Base-by-base conservation (phyloP, 2,888 invertebrate genomes). In the Eristalis tenax region DNA sequence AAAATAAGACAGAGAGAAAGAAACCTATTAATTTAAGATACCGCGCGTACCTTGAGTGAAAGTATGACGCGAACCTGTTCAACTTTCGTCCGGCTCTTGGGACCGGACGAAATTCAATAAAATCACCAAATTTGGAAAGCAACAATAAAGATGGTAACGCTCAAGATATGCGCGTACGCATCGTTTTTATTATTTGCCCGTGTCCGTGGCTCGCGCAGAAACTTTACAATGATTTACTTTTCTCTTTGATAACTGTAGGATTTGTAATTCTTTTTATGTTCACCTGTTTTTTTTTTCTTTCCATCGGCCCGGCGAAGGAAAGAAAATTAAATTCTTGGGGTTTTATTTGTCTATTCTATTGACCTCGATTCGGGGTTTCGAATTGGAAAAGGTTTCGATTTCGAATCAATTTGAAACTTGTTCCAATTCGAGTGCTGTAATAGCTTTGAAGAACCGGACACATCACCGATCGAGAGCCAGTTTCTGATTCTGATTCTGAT, bases 41-140 rank as follows among this genome's bases (percentile, higher is more conserved):
- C 43, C 50, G 18, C 50, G 18, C 50, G 50, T 43, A 43, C 50
- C 50, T 38, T 40, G 32, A 83, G 86, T 86, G 86, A 86, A 86
- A 86, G 86, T 86, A 68, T 61, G 32, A 75, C 66, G 23, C 71
- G 70, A 75, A 86, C 78, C 78, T 83, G 83, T 83, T 86, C 50
- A 74, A 75, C 83, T 86, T 86, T 86, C 82, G 74, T 78, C 77
- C 80, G 71, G 38, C 59, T 74, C 82, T 76, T 70, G 69, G 38
- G 32, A 64, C 15, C 63, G 18, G 78, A 68, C 32, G 40, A 76
- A 86, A 78, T 82, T 82, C 82, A 78, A 69, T 77, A 82, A 86
- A 86, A 86, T 75, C 32, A 40, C 59, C 26, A 77, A 79, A 79
- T 75, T 82, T 83, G 56, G 86, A 86, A 83, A 86, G 83, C 57